Base-by-base conservation (phyloP, 2,888 invertebrate genomes). In the Andrena minutula region DNA sequence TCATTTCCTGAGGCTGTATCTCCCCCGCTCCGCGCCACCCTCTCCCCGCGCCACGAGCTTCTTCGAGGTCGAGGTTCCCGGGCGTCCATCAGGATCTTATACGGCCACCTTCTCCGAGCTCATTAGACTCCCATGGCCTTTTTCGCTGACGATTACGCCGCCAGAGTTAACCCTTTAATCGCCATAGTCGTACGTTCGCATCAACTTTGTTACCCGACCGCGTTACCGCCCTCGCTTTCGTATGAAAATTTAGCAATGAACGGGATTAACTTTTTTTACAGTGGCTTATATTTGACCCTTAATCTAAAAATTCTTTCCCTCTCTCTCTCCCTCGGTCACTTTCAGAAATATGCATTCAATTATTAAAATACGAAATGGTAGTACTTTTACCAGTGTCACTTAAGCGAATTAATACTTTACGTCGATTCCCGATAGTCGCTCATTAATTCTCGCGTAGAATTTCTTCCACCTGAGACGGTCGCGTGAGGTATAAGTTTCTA, bases 1-100 rank as follows among this genome's bases (percentile, higher is more conserved):
- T 92, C 92, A 92, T 93, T 93, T 92, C 90, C 90, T 79, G 88
- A 82, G 89, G 90, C 89, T 91, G 90, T 89, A 92, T 92, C 91
- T 90, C 3, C 88, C 85, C 28, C 66, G 72, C 30, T 6, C 85
- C 16, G 53, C 71, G 28, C 16, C 61, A 32, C 69, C 12, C 47
- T 10, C 35, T 30, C n/a, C 2, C 72, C 16, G 26, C 20, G 69
- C 66, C 20, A 47, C 35, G 32, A 49, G 53, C 51, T 80, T 70
- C 77, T 75, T 77, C 77, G 82, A 81, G 88, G 73, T 76, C 72
- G 79, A 69, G 82, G 64, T 77, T 65, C 79, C 69, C 47, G 65
- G 69, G 60, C 69, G 85, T 84, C 84, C 82, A 66, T 87, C 87
- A 88, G 68, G 71, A 77, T 82, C 82, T 84, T 76, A 58, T 64